phyloP scores from a whole-genome alignment of 37 sponge, comb jelly and placozoan species.

The Spongia lamella region DNA sequence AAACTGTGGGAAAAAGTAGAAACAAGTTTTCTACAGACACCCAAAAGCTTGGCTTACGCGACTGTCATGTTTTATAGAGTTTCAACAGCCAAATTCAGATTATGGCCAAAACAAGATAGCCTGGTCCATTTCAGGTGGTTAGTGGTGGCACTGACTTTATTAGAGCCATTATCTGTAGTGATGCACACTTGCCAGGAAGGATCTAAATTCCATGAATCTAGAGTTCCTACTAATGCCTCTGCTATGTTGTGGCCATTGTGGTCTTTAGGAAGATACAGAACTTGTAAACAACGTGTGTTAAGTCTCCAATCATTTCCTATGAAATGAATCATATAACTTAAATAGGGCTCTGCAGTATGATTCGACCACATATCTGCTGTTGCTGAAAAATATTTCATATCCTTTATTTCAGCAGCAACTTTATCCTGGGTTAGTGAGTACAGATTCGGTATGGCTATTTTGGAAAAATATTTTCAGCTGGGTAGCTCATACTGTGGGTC shows the following conservation, averaged over 20 bases:
- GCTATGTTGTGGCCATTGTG: slow-evolving; percentile 27
- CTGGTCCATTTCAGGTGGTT: neutral
- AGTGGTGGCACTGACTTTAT: slow-evolving; percentile 22
- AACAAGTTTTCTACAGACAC: slow-evolving; percentile 10
- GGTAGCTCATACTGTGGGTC: slow-evolving; percentile 30
- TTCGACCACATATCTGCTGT: slow-evolving; percentile 27
- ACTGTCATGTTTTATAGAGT: slow-evolving; percentile 16
- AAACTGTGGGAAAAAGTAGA: slow-evolving; percentile 33
- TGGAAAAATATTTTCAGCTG: slow-evolving; percentile 15
- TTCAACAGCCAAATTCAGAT: slow-evolving; percentile 22
- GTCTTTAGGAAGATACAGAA: slow-evolving; percentile 19
- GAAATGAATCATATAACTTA: slow-evolving; percentile 36
- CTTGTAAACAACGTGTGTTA: slow-evolving; percentile 3
- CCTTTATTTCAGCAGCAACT: slow-evolving; percentile 8
- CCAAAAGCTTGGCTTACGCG: slow-evolving; percentile 17
- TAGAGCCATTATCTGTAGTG: slow-evolving; percentile 38
- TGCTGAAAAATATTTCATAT: slow-evolving; percentile 9
- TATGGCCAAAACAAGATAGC: slow-evolving; percentile 44
- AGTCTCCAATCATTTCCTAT: slow-evolving; percentile 26
- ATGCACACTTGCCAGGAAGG: slow-evolving; percentile 1
- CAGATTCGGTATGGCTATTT: slow-evolving; percentile 21
- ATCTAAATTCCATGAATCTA: slow-evolving; percentile 25
- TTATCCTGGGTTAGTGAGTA: slow-evolving; percentile 7
- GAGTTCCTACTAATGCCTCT: slow-evolving; percentile 18
- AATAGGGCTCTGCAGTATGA: slow-evolving; percentile 9